Conservation (phyloP, 2,888 invertebrate species). For the Smittia aterrima region DNA sequence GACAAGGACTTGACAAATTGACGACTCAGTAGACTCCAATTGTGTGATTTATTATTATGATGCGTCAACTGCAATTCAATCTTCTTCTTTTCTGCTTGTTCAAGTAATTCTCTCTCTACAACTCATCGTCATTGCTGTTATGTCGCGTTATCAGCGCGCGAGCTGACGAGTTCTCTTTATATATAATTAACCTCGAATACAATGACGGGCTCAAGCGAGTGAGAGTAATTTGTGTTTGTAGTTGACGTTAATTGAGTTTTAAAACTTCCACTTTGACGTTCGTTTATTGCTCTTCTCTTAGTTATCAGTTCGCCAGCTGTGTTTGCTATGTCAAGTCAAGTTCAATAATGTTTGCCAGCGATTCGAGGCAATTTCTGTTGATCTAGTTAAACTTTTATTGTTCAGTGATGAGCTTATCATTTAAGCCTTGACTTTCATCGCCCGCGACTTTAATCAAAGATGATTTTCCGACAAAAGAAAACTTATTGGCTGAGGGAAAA, state of each 20-base stretch:
- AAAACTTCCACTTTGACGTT: neutral
- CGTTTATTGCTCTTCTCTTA: slow-evolving; percentile 5
- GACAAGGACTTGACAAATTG: no score
- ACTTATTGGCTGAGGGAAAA: neutral
- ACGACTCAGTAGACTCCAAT: no score
- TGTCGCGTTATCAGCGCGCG: neutral
- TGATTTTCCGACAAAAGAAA: neutral
- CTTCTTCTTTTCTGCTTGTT: no score
- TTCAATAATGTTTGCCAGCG: slow-evolving; percentile 23
- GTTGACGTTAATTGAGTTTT: neutral
- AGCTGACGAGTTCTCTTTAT: neutral
- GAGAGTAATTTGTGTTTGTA: neutral
- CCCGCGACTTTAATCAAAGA: neutral
- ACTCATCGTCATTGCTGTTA: no score
- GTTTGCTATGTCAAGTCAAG: slow-evolving; percentile 27
- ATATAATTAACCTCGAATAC: neutral
- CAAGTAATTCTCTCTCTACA: no score
- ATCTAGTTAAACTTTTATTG: neutral
- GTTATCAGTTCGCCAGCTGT: slow-evolving; percentile 4
- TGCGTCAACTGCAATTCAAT: no score
- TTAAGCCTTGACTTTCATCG: neutral
- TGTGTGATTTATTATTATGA: no score
- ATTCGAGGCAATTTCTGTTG: neutral
- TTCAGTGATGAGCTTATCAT: no score
- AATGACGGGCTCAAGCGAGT: neutral